Evolutionary conservation across 2,888 invertebrate genomes (phyloP), one percentile per base, ranked within the genome.

Genomic region (Drosophila kambysellisi): DNA sequence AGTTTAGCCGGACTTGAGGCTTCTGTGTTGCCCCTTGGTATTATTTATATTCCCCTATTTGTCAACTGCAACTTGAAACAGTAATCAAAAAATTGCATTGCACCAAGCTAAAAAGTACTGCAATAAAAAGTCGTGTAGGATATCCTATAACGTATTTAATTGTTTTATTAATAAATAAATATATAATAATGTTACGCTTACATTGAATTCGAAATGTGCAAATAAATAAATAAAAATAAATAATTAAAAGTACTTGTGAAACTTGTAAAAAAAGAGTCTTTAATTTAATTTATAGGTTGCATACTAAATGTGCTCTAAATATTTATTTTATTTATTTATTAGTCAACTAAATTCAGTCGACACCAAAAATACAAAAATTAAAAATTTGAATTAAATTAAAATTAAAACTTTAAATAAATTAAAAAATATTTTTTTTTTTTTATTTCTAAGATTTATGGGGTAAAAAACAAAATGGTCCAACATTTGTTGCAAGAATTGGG

Each of bases 1-100:
- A 86, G 72, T 71, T 51, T 58, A 53, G 41, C 48, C 51, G 60
- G 29, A 50, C 35, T 57, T 52, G 29, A n/a, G 29, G 29, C 58
- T 20, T 35, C 41, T 17, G 20, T 53, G 33, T 20, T 32, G 33
- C 54, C 29, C 7, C 37, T n/a, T 29, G 3, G 7, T 12, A n/a
- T 39, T 56, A 56, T 56, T 56, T 56, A 56, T 56, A 39, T 39
- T n/a, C 12, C 12, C 12, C 39, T 7, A 30, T 54, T 46, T 25
- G 8, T 25, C 25, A 25, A 8, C 8, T 46, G 46, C 46, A 46
- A 25, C 25, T 20, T 7, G 15, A 4, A 46, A 46, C 8, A 25
- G 46, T 15, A 20, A 15, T 15, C 12, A 25, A 15, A 46, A 46
- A 46, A 46, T 46, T 46, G 12, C 12, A 20, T 4, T 20, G 46